Base-by-base conservation (phyloP, 2,797 vertebrate species). In the Setipinna tenuifilis region DNA sequence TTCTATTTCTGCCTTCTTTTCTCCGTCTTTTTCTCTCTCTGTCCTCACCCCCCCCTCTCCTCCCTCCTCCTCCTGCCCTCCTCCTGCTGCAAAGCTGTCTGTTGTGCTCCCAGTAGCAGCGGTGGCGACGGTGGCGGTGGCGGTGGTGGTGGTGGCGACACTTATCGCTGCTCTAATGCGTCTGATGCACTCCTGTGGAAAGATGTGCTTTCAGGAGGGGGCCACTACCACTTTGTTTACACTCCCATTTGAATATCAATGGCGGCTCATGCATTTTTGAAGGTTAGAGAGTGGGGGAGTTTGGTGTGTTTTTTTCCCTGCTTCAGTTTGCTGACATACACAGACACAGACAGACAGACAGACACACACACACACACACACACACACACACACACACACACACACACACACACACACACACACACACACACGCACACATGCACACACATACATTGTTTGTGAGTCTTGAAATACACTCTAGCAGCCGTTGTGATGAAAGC, bases 231-330 rank as follows among this genome's bases (percentile, higher is more conserved):
- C 31, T 75, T 41, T 75, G 68, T 75, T 75, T 75, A 35, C 28
- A 75, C 28, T 75, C 28, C 31, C 31, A 75, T 75, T 75, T 41
- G 68, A 75, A 75, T 75, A 35, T 75, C 68, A 75, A 75, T 75
- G 68, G 68, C 7, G 31, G 31, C 68, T 75, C 68, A 75, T 75
- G 68, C 68, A 75, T 75, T 75, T 75, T 35, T 75, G 68, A 75
- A 75, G 68, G 68, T 75, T 75, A 75, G 28, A 75, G 68, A 35
- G 31, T 75, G 68, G 28, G 19, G 68, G 28, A 14, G 3, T 35
- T 75, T 75, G 68, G 28, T 75, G 68, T 75, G 68, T 28, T 75
- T 75, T 75, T 68, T 31, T 75, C 25, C 11, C 14, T 54, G 14
- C 14, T 14, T 7, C 14, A 71, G 83, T 54, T 57, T 58, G 68